phyloP scores from a whole-genome alignment of 2,113 vertebrate species.

The Strix uralensis region DNA sequence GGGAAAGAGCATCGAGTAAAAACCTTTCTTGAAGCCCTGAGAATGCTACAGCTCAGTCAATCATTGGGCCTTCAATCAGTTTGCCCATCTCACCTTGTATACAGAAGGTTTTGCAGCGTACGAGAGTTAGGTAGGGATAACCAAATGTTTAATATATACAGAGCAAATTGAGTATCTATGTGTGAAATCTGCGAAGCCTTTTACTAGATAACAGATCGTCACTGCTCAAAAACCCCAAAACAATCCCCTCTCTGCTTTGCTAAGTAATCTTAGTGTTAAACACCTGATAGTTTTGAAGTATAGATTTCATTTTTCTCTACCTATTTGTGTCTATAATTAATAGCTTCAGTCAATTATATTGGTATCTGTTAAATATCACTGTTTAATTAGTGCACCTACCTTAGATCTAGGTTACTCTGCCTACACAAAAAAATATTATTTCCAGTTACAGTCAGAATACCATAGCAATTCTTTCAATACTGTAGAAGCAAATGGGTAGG shows the following conservation, averaged over 20 bases:
- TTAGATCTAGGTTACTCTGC: background rate
- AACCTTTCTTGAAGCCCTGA: slow-evolving; percentile 60
- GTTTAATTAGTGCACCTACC: background rate
- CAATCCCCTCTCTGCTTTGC: background rate
- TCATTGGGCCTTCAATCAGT: background rate
- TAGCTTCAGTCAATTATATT: background rate
- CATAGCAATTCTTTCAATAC: background rate
- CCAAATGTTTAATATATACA: background rate
- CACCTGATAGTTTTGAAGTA: background rate
- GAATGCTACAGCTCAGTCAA: slow-evolving; percentile 39
- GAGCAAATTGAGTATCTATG: background rate
- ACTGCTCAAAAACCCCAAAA: background rate
- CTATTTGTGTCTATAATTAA: background rate
- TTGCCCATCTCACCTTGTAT: background rate
- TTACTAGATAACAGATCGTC: background rate
- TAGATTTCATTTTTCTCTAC: background rate
- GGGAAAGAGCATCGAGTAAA: slow-evolving; percentile 38
- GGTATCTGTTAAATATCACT: background rate
- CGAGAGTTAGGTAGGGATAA: background rate
- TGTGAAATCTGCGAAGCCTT: background rate
- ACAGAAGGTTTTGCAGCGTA: background rate
- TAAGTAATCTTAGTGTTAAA: background rate
- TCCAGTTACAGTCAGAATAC: background rate
- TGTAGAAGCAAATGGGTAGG: background rate
- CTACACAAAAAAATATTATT: background rate